These are phyloP conservation scores for Eumaeus atala DNA, from an alignment of 1,140 invertebrate species.

Conservation along the genomic window DNA sequence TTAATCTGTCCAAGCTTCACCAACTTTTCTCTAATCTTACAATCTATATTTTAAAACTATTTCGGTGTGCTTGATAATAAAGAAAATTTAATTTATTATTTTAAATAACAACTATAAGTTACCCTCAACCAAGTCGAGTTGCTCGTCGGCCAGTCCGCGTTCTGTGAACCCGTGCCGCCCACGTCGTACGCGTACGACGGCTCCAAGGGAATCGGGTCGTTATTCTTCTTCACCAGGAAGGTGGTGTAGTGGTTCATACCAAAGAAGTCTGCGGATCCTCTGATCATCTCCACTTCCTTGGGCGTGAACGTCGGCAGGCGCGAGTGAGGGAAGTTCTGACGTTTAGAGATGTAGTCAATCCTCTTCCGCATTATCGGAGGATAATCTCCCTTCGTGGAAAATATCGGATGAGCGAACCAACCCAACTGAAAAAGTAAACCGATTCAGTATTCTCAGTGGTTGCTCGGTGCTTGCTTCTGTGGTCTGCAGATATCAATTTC, in stretches of 20 bases:
- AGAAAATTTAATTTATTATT: background rate
- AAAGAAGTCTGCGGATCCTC: conserved; percentile 74
- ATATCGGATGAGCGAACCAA: conserved; percentile 79
- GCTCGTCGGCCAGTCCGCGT: conserved; percentile 59
- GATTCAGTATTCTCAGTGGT: too few species aligned
- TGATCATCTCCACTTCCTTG: conserved; percentile 63
- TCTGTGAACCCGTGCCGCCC: conserved; percentile 38
- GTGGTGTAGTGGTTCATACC: conserved; percentile 78
- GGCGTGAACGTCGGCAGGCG: conserved; percentile 71
- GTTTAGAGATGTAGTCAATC: conserved; percentile 72
- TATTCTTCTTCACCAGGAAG: conserved; percentile 28
- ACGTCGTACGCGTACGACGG: conserved; percentile 56
- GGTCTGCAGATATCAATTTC: too few species aligned
- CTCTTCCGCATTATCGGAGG: conserved; percentile 75
- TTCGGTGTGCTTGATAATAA: too few species aligned
- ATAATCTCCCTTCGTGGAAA: conserved; percentile 77
- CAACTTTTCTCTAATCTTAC: too few species aligned
- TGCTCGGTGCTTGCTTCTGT: too few species aligned
- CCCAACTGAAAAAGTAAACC: conserved; percentile 69
- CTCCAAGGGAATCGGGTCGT: conserved; percentile 25
- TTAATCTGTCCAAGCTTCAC: too few species aligned
- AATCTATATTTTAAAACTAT: too few species aligned
- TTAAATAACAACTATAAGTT: conserved; percentile 11
- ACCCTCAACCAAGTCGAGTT: conserved; percentile 70
- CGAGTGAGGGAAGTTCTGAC: conserved; percentile 69